Percentiles rank a stretch among this genome's conserved stretches.
Conservation (phyloP, 1,140 invertebrate genomes). For the Prorops nasuta region DNA sequence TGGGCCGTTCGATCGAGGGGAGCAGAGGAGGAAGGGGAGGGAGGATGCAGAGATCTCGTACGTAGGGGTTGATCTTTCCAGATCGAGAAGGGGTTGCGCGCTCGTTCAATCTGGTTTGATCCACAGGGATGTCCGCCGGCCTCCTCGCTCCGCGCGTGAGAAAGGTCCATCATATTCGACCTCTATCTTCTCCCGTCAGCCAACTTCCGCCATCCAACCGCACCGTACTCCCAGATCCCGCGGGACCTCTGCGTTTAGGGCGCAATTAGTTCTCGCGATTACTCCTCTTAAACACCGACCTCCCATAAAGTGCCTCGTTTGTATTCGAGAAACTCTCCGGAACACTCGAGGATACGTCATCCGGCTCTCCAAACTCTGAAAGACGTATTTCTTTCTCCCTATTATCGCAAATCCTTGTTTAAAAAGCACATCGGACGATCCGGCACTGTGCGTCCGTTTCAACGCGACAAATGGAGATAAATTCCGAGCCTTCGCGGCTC, state of each 20-base stretch:
- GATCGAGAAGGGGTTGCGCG: slow-evolving; percentile 50
- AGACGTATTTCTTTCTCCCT: too few relatives aligned
- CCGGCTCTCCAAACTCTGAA: too few relatives aligned
- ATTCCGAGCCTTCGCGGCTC: too few relatives aligned
- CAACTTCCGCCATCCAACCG: neutral
- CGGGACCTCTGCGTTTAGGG: slow-evolving; percentile 5
- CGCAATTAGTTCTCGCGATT: slow-evolving; percentile 15
- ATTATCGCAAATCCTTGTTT: too few relatives aligned
- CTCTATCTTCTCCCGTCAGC: slow-evolving; percentile 21
- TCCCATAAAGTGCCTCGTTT: neutral
- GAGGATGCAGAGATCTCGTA: slow-evolving; percentile 16
- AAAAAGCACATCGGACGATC: too few relatives aligned
- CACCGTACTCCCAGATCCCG: slow-evolving; percentile 2
- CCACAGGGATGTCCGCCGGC: slow-evolving; percentile 36
- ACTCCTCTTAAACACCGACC: neutral
- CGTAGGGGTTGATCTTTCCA: slow-evolving; percentile 45
- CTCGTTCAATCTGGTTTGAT: slow-evolving; percentile 53
- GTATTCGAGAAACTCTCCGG: neutral
- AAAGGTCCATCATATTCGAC: slow-evolving; percentile 51
- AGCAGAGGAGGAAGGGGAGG: slow-evolving; percentile 5
- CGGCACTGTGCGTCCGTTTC: too few relatives aligned
- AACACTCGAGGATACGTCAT: too few relatives aligned
- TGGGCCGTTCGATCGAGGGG: too few relatives aligned
- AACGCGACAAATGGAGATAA: too few relatives aligned
- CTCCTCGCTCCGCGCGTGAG: slow-evolving; percentile 49